Percentiles rank a stretch among this genome's conserved stretches.
These are phyloP conservation scores for Homalodisca vitripennis DNA, from an alignment of 1,140 invertebrate species.

Conservation along the genomic window DNA sequence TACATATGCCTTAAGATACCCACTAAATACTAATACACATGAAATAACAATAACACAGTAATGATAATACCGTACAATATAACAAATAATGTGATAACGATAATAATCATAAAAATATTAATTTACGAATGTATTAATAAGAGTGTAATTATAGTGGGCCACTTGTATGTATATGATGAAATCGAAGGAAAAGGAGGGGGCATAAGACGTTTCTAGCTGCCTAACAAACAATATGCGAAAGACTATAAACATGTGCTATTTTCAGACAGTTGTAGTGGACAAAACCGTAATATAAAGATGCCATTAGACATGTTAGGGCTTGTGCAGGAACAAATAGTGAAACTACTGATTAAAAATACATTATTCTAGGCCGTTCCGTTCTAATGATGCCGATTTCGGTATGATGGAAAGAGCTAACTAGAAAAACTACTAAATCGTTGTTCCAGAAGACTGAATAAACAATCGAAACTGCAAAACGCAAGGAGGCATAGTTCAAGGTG, in stretches of 20 bases:
- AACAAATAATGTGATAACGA: too few relatives aligned
- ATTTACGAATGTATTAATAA: too few relatives aligned
- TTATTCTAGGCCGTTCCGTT: conserved; percentile 42
- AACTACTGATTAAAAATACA: conserved; percentile 42
- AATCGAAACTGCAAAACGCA: conserved; percentile 24
- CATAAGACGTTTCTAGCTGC: conserved; percentile 11
- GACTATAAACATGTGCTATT: conserved; percentile 30
- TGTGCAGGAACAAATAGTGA: conserved; percentile 36
- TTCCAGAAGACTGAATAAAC: conserved; percentile 29
- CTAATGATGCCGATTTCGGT: conserved; percentile 37
- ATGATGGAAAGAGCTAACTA: conserved; percentile 32
- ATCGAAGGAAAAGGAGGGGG: conserved; percentile 7
- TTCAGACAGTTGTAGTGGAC: conserved; percentile 35
- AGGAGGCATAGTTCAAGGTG: conserved; percentile 30
- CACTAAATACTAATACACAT: too few relatives aligned
- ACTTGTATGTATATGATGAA: conserved; percentile 26
- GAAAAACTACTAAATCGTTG: conserved; percentile 21
- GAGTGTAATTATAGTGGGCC: too few relatives aligned
- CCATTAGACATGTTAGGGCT: conserved; percentile 39
- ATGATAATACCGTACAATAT: too few relatives aligned
- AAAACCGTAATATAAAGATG: conserved; percentile 41
- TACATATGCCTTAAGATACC: too few relatives aligned
- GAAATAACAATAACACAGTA: too few relatives aligned
- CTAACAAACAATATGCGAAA: not conserved
- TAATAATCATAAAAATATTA: too few relatives aligned